These are phyloP conservation scores for Gila orcuttii DNA, from an alignment of 2,113 vertebrate species.

Conservation along the genomic window DNA sequence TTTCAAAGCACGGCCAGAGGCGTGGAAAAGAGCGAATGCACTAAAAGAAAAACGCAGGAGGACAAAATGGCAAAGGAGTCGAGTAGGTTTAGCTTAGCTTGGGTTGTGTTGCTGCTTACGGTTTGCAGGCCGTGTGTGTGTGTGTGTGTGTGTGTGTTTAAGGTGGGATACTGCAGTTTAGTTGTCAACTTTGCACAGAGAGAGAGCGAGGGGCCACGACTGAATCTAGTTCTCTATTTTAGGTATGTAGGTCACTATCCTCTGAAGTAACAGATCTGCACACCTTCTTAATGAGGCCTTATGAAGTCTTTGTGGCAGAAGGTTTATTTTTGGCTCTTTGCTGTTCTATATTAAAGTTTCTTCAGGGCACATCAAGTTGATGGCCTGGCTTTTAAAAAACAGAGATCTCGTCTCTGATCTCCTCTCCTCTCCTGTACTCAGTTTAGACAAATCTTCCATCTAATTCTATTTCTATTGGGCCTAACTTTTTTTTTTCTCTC, in stretches of 20 bases:
- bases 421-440: too few species aligned
- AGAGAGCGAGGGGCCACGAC: constrained; percentile 58
- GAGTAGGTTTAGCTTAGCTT: constrained; percentile 32
- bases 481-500: too few species aligned
- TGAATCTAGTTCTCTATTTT: constrained; percentile 70
- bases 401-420: neutral
- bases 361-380: constrained; percentile 45
- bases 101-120: constrained; percentile 2
- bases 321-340: constrained; percentile 48
- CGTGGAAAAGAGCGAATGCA: constrained; percentile 36
- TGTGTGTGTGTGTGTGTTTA: neutral
- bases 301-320: constrained; percentile 57
- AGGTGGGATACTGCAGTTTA: constrained; percentile 41
- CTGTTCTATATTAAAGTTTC: constrained; percentile 50
- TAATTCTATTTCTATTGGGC: too few species aligned
- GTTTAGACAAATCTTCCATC: too few species aligned
- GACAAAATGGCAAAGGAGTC: neutral
- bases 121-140: constrained; percentile 16
- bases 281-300: constrained; percentile 59
- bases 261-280: constrained; percentile 63
- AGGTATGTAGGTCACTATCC: constrained; percentile 70
- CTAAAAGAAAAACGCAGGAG: neutral
- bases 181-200: constrained; percentile 42
- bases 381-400: constrained; percentile 44
- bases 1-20: constrained; percentile 47